Evolutionary conservation across 2,113 vertebrate genomes (phyloP).

Genomic region (Notiomystis cincta): DNA sequence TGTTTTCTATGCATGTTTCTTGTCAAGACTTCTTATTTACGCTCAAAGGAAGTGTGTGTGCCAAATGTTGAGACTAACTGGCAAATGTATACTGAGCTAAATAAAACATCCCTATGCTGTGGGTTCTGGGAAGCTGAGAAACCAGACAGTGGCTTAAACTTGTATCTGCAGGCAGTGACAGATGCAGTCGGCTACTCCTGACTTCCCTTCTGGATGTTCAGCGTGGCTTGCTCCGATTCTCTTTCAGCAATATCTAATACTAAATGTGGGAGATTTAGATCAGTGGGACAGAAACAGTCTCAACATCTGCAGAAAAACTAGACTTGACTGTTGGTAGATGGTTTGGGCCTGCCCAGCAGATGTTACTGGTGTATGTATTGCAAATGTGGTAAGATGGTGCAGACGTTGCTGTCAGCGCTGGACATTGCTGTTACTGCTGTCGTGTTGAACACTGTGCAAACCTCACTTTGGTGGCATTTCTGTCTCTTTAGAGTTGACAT

Average conservation of each 20-base stretch:
- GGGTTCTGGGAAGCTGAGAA: neutral
- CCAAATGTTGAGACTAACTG: neutral
- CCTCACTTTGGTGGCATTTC: neutral
- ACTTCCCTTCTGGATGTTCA: neutral
- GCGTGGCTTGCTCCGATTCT: accelerated
- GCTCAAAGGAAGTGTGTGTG: neutral
- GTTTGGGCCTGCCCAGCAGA: neutral
- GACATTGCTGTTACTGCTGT: neutral
- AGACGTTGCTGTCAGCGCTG: neutral
- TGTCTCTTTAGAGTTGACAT: neutral
- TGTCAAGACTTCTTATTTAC: neutral
- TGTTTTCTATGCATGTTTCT: neutral
- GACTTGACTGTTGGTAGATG: accelerated
- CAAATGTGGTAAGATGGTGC: neutral
- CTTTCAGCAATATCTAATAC: neutral
- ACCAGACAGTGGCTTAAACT: neutral
- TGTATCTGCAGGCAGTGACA: neutral
- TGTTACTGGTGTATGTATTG: neutral
- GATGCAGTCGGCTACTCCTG: neutral
- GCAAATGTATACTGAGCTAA: neutral
- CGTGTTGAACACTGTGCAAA: neutral
- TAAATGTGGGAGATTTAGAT: neutral
- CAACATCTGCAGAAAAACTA: neutral
- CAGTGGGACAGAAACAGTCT: neutral
- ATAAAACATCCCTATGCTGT: neutral